A percentile compares a stretch with the other conserved stretches of the same genome.
Evolutionary conservation across 1,140 invertebrate species (phyloP).

Genomic region (Pogonus chalceus): DNA sequence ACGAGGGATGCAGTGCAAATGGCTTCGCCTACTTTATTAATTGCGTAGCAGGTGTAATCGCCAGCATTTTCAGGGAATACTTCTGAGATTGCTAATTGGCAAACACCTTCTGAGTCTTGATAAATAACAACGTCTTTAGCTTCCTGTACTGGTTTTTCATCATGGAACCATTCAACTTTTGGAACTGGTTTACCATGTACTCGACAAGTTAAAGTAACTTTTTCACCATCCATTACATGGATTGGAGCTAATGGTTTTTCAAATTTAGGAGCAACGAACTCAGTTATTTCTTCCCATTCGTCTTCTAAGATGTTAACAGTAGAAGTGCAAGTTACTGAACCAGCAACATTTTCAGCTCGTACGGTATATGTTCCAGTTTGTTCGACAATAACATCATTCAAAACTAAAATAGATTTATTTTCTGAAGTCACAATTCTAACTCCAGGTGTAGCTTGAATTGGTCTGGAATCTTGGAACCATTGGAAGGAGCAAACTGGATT

Average conservation of each 20-base stretch:
- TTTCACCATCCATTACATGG: conserved; percentile 87
- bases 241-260: conserved; percentile 56
- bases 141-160: conserved; percentile 58
- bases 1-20: conserved; percentile 66
- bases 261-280: conserved; percentile 65
- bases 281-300: conserved; percentile 46
- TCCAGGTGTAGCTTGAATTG: conserved; percentile 48
- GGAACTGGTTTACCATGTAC: conserved; percentile 73
- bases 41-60: conserved; percentile 71
- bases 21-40: conserved; percentile 77
- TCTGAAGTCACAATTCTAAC: conserved; percentile 61
- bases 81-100: conserved; percentile 77
- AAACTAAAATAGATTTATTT: conserved; percentile 71
- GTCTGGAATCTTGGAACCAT: conserved; percentile 67
- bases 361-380: conserved; percentile 74
- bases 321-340: conserved; percentile 74
- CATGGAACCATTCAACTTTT: conserved; percentile 72
- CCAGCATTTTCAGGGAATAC: conserved; percentile 92
- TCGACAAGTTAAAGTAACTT: conserved; percentile 65
- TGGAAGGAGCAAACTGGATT: conserved; percentile 73
- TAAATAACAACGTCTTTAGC: conserved; percentile 68
- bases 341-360: conserved; percentile 77
- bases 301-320: conserved; percentile 56
- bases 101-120: conserved; percentile 67
- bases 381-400: conserved; percentile 63